Base-by-base conservation (phyloP, 2,797 vertebrate species). In the Neopelma chrysocephalum region DNA sequence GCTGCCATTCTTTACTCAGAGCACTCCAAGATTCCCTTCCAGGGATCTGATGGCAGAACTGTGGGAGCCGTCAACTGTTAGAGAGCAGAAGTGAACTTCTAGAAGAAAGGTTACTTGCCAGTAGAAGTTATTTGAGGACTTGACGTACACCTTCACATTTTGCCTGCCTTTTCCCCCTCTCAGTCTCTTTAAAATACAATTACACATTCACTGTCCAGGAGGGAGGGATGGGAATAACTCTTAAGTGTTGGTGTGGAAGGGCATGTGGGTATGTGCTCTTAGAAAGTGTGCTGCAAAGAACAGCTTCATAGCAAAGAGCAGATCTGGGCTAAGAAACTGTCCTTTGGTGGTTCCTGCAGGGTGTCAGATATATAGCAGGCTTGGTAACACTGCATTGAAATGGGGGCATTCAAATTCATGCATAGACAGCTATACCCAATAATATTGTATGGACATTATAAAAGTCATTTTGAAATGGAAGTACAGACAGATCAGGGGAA, bases 401-500 rank as follows among this genome's bases (percentile, higher is more conserved):
- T 3, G 36, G n/a, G 26, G 61, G 6, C 23, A 32, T 58, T 82
- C 70, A 26, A 42, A 57, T 73, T 72, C 56, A 12, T 47, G 27
- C 10, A 14, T 10, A 65, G 71, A 34, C 36, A 69, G 23, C 47
- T 42, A 40, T 15, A 47, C n/a, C 36, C 3, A 47, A 13, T 45
- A 70, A 54, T 56, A 78, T 26, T 42, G 80, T 29, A 14, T 22
- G 51, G 62, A 45, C 31, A 20, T 53, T 76, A 43, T 17, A 77
- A 60, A 90, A 94, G 80, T 34, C 31, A 42, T 93, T 88, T 71
- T 78, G 60, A 94, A 92, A 94, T 31, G 82, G 80, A 83, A 89
- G 72, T 78, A 45, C 27, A 62, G 75, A 53, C 4, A 48, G 50
- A 68, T 51, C 1, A 27, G 2, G 53, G 40, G 21, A 27, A 69